These are phyloP conservation scores for Nomada lathburiana DNA, from an alignment of 2,888 invertebrate species.

Conservation along the genomic window DNA sequence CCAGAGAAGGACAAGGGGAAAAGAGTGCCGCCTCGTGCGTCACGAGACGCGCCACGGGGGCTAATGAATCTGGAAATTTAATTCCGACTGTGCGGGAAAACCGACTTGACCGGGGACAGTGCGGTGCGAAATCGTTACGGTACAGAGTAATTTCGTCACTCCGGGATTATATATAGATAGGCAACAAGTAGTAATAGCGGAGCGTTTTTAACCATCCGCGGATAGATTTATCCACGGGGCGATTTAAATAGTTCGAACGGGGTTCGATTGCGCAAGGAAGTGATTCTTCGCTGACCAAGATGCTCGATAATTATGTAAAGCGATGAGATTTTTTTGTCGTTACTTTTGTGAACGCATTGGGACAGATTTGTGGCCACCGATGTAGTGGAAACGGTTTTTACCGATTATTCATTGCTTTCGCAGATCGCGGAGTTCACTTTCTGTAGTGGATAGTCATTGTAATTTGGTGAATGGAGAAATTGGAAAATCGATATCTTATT, in stretches of 20 bases:
- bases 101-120: constrained; percentile 35
- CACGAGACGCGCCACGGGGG: constrained; percentile 69
- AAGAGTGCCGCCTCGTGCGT: constrained; percentile 73
- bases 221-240: neutral
- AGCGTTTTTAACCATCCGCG: neutral
- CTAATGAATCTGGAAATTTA: constrained; percentile 73
- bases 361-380: too few relatives aligned
- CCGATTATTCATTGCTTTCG: too few relatives aligned
- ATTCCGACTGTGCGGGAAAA: constrained; percentile 61
- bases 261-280: too few relatives aligned
- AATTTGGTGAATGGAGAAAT: too few relatives aligned
- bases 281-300: too few relatives aligned
- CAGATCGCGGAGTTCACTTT: too few relatives aligned
- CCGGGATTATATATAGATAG: constrained; percentile 19
- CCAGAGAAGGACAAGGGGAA: constrained; percentile 44
- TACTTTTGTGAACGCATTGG: too few relatives aligned
- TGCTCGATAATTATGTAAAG: too few relatives aligned
- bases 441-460: too few relatives aligned
- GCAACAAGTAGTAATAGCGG: constrained; percentile 2
- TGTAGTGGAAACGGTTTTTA: too few relatives aligned
- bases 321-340: too few relatives aligned
- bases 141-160: constrained; percentile 6
- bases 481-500: too few relatives aligned
- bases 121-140: neutral
- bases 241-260: neutral